Evolutionary conservation across 2,888 invertebrate genomes (phyloP).

Genomic region (Agapostemon virescens): DNA sequence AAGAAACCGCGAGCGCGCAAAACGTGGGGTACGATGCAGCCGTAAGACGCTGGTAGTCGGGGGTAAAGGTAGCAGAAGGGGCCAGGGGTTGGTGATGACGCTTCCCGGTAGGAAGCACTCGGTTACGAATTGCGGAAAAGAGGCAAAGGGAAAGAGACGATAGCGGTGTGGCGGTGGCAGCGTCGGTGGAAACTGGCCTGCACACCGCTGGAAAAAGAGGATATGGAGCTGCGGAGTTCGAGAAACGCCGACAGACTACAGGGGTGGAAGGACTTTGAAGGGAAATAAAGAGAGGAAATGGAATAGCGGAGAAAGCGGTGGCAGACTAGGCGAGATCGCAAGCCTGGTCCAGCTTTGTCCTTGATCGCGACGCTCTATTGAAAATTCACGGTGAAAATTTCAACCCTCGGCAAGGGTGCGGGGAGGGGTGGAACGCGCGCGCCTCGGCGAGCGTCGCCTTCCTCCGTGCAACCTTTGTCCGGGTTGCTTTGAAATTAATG

Average conservation of each 20-base stretch:
- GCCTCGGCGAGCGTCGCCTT: neutral
- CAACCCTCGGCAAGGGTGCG: neutral
- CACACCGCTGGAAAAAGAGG: conserved; percentile 30
- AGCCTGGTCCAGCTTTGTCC: conserved; percentile 52
- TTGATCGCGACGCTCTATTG: conserved; percentile 54
- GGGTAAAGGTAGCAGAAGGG: neutral
- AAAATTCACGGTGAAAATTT: conserved; percentile 53
- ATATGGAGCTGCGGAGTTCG: conserved; percentile 9
- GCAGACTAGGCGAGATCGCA: conserved; percentile 34
- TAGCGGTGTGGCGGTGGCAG: neutral
- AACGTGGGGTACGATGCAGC: neutral
- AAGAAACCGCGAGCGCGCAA: neutral
- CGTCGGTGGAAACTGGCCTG: conserved; percentile 37
- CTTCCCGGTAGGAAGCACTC: conserved; percentile 72
- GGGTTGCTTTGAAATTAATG: conserved; percentile 43
- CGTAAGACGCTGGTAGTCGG: conserved; percentile 8
- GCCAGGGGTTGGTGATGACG: conserved; percentile 30
- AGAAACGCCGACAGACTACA: conserved; percentile 6
- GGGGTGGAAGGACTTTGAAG: conserved; percentile 53
- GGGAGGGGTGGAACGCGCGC: neutral
- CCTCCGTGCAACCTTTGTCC: conserved; percentile 22
- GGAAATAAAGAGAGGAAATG: conserved; percentile 57
- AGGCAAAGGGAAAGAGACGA: conserved; percentile 52
- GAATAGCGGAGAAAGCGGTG: conserved; percentile 36
- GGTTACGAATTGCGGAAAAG: conserved; percentile 69